Conservation (phyloP, 1,140 invertebrate genomes). For the Drosophila arawakana region DNA sequence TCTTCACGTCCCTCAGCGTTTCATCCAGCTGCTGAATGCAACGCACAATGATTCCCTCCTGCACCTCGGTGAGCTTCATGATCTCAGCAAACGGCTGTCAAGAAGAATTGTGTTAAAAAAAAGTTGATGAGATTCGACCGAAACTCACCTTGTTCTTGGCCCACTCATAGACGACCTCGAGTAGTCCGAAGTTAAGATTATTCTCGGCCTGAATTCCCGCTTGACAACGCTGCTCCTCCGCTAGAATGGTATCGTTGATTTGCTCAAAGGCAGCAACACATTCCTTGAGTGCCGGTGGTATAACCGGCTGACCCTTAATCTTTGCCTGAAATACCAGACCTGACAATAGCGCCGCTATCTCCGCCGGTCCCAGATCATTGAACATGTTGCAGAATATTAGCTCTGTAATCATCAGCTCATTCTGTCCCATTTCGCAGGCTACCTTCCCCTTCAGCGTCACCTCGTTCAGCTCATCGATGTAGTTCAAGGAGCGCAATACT, state of each 20-base stretch:
- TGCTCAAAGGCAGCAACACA: slow-evolving; percentile 75
- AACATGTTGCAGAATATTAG: slow-evolving; percentile 97
- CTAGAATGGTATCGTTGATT: slow-evolving; percentile 75
- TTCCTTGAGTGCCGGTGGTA: slow-evolving; percentile 86
- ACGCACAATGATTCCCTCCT: slow-evolving; percentile 99
- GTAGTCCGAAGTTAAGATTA: slow-evolving; percentile 95
- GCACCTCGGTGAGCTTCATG: slow-evolving; percentile 95
- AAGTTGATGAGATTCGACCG: background rate
- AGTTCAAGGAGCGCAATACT: slow-evolving; percentile 92
- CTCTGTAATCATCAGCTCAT: slow-evolving; percentile 97
- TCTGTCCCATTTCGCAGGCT: slow-evolving; percentile 97
- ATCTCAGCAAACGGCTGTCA: slow-evolving; percentile 94
- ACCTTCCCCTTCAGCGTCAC: slow-evolving; percentile 96
- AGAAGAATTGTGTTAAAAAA: background rate
- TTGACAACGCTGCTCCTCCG: slow-evolving; percentile 67
- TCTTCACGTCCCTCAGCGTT: slow-evolving; percentile 95
- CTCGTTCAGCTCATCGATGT: slow-evolving; percentile 89
- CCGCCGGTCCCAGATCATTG: slow-evolving; percentile 92
- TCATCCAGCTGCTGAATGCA: slow-evolving; percentile 99
- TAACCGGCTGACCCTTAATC: slow-evolving; percentile 85
- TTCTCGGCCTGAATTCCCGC: slow-evolving; percentile 69
- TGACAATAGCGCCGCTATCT: slow-evolving; percentile 97
- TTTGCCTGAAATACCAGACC: slow-evolving; percentile 96
- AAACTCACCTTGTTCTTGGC: slow-evolving; percentile 90
- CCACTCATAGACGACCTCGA: slow-evolving; percentile 98